A percentile compares a stretch with the other conserved stretches of the same genome.
Conservation (phyloP, 2,888 invertebrate genomes). For the Notodonta dromedarius region DNA sequence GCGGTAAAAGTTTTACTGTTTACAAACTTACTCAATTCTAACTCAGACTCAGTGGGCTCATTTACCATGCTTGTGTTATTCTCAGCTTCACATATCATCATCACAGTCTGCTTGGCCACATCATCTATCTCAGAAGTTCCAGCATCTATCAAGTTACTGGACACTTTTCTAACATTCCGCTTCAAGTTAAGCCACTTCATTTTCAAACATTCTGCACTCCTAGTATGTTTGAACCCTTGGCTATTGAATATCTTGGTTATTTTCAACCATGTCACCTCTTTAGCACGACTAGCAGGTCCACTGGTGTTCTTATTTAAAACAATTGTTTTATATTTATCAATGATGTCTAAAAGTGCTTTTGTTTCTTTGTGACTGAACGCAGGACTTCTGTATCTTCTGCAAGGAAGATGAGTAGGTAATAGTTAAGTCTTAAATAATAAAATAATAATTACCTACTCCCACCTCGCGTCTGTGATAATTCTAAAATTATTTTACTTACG, state of each 20-base stretch:
- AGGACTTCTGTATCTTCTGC: conserved; percentile 62
- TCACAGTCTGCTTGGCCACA: conserved; percentile 48
- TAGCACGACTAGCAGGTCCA: conserved; percentile 53
- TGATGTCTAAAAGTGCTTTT: conserved; percentile 54
- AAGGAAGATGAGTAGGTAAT: conserved; percentile 8
- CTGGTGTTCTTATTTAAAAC: conserved; percentile 65
- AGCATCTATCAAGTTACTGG: conserved; percentile 56
- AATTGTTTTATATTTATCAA: conserved; percentile 62
- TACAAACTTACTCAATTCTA: conserved; percentile 13
- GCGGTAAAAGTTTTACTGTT: no score
- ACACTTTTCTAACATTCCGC: conserved; percentile 51
- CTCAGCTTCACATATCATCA: conserved; percentile 51
- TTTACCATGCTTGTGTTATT: conserved; percentile 29
- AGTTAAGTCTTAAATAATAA: no score
- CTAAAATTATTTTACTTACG: conserved; percentile 20
- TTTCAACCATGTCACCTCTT: conserved; percentile 66
- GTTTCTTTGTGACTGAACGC: conserved; percentile 61
- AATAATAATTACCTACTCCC: no score
- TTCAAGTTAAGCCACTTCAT: conserved; percentile 75
- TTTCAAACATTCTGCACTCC: conserved; percentile 59
- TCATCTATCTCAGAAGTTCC: conserved; percentile 49
- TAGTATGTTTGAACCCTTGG: conserved; percentile 48
- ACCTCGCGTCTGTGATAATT: no score
- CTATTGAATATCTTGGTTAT: conserved; percentile 64
- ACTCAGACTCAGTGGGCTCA: conserved; percentile 30